phyloP scores from a whole-genome alignment of 2,113 vertebrate genomes.

The Aptenodytes patagonicus region DNA sequence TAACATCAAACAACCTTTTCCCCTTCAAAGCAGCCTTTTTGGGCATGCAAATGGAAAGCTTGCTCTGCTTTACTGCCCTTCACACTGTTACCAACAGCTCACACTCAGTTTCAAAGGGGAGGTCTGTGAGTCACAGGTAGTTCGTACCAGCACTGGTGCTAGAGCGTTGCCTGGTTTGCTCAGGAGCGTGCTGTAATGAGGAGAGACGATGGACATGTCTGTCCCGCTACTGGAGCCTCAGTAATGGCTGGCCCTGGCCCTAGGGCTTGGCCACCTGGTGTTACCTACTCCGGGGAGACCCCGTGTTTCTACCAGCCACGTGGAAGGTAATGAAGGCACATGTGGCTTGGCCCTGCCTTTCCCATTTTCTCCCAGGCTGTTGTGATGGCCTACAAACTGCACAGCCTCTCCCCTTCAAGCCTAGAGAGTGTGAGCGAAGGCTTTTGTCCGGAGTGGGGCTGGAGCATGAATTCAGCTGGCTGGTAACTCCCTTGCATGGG shows the following conservation, averaged over 20 bases:
- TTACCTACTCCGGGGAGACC: fast-evolving
- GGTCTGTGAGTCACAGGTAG: background rate
- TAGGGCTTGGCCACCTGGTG: background rate
- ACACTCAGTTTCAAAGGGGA: background rate
- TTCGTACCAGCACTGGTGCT: background rate
- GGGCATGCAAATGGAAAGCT: background rate
- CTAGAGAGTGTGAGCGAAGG: background rate
- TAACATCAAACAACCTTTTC: background rate
- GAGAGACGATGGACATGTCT: background rate
- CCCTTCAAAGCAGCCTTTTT: background rate
- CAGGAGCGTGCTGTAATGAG: background rate
- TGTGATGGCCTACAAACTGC: background rate
- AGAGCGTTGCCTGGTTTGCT: background rate
- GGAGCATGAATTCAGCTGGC: background rate
- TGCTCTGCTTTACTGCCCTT: background rate
- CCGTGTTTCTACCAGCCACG: background rate
- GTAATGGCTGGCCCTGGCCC: background rate
- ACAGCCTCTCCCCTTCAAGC: background rate
- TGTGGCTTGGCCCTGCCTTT: background rate
- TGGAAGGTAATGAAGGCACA: background rate
- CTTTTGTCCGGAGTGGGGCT: background rate
- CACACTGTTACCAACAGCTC: background rate
- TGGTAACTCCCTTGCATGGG: background rate
- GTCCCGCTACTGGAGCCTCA: background rate
- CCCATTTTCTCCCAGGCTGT: background rate